Evolutionary conservation across 1,140 invertebrate genomes (phyloP), one percentile per base, ranked within the genome.

Genomic region (Caerostris darwini): DNA sequence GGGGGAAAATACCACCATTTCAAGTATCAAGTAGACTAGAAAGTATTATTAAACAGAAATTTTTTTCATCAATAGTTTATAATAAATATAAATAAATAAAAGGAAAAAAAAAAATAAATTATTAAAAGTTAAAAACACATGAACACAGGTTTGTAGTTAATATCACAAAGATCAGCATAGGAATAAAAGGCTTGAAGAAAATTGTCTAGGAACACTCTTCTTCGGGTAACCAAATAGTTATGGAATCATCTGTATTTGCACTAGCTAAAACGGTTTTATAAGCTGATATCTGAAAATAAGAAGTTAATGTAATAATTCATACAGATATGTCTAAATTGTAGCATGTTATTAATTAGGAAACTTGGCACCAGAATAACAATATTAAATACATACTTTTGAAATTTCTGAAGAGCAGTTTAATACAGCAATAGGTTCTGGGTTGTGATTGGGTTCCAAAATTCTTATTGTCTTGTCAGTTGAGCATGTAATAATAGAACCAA

Each of bases 381-480:
- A 88, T 56, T 56, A 57, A 34, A 77, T 34, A 88, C 67, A 34
- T 64, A 94, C 93, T 71, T 86, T 90, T n/a, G 93, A 82, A 64
- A 93, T 19, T 92, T 92, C 90, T 5, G 83, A 54, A 59, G 17
- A 2, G 1, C 34, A 19, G 3, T 91, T 59, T 83, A 94, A 7
- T n/a, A 92, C 83, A 14, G 94, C 34, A 71, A 94, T 92, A 14
- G 83, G 81, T 69, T 77, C 34, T n/a, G 94, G 94, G 77, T 94
- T 19, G n/a, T 17, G 61, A 94, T 82, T 91, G n/a, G 94, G 94
- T 53, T 95, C 89, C 17, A 94, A 89, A n/a, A 95, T 50, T 58
- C 94, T 12, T 19, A 95, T 95, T 4, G 94, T 94, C n/a, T 94
- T 95, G 59, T 95, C 94, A 8, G 94, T 94, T 81, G 94, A 95